Evolutionary conservation across 1,140 invertebrate genomes (phyloP).

Genomic region (Drosophila tristis): DNA sequence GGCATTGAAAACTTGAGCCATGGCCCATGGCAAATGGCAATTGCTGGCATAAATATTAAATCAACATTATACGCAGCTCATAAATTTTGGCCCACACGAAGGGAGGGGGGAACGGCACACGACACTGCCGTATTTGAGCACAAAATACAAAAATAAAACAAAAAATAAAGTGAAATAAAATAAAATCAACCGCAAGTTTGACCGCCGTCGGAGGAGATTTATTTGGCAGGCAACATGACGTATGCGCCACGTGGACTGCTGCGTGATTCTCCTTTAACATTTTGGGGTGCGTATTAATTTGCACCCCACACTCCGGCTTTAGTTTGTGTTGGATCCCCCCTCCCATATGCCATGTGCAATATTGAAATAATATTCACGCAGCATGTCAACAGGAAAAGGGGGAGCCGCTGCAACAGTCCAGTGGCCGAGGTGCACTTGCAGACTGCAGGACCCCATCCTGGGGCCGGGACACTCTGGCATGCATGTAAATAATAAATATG

Average conservation of each 20-base stretch:
- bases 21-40: slow-evolving; percentile 30
- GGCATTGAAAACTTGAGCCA: slow-evolving; percentile 53
- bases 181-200: slow-evolving; percentile 61
- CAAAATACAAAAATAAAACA: slow-evolving; percentile 5
- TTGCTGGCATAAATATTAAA: slow-evolving; percentile 77
- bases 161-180: slow-evolving; percentile 33
- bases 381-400: background rate
- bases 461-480: slow-evolving; percentile 5
- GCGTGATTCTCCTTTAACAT: background rate
- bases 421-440: background rate
- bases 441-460: background rate
- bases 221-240: slow-evolving; percentile 50
- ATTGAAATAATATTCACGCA: slow-evolving; percentile 53
- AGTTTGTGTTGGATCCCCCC: slow-evolving; percentile 4
- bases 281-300: slow-evolving; percentile 39
- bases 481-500: slow-evolving; percentile 57
- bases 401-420: no score
- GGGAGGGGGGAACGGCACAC: background rate
- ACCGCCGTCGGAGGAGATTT: slow-evolving; percentile 24
- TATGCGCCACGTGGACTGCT: slow-evolving; percentile 50
- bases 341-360: slow-evolving; percentile 25
- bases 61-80: slow-evolving; percentile 68
- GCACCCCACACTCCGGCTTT: slow-evolving; percentile 24
- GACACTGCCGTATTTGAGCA: slow-evolving; percentile 5
- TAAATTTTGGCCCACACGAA: slow-evolving; percentile 54